Conservation (phyloP, 1,140 invertebrate genomes). For the Polypedilum pembai region DNA sequence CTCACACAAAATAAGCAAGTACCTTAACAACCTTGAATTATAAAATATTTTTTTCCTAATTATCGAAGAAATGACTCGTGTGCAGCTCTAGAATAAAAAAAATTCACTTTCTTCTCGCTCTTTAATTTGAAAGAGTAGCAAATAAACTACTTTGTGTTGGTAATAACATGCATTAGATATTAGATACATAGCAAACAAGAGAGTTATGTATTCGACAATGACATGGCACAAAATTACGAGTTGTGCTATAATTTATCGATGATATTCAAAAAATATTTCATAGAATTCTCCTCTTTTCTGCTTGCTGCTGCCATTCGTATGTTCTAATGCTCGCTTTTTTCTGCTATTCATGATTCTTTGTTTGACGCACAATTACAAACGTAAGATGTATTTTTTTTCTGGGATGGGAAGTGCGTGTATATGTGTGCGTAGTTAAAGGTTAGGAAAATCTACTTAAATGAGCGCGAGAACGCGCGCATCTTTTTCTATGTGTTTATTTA, state of each 20-base stretch:
- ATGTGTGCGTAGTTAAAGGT: neutral
- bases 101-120: no score
- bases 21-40: no score
- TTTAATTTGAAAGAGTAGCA: no score
- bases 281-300: neutral
- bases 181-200: neutral
- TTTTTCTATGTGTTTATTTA: neutral
- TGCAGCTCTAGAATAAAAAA: no score
- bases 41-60: no score
- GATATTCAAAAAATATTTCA: conserved; percentile 24
- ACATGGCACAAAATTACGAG: conserved; percentile 15
- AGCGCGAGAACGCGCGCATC: neutral
- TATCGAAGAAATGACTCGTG: no score
- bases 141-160: neutral
- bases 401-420: neutral
- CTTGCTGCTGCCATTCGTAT: neutral
- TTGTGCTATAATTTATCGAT: conserved; percentile 26
- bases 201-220: neutral
- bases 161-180: conserved; percentile 13
- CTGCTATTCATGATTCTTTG: conserved; percentile 25
- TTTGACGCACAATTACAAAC: neutral
- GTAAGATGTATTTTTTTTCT: neutral
- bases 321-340: conserved; percentile 11
- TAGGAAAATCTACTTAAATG: neutral
- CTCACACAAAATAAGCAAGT: no score